Evolutionary conservation across 1,140 invertebrate genomes (phyloP), one percentile per base, ranked within the genome.

Genomic region (Drosophila littoralis): DNA sequence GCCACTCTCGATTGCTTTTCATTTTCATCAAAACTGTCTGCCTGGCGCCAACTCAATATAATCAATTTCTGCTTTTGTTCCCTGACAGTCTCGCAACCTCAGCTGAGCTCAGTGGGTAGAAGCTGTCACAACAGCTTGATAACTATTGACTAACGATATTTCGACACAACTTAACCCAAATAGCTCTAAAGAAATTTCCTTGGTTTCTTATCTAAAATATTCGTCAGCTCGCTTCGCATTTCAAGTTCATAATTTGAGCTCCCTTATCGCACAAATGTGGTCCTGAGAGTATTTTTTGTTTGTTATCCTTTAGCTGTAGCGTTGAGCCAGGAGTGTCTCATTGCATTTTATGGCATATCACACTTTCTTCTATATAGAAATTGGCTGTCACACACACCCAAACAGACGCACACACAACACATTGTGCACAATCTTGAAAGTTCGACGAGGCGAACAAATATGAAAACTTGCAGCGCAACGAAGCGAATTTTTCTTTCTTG

Each of bases 401-500:
- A 32, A 61, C 33, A 59, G 36, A 65, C 43, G 13, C 57, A 46
- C 33, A 33, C 38, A 57, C 35, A 15, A 35, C 10, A 55, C 33
- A 40, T 8, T 55, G 71, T 51, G 33, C 38, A 54, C 38, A 69
- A 61, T 69, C 76, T 76, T 48, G 36, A 67, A 79, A 76, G 81
- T 84, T 83, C 76, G 81, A 83, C 81, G 81, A 84, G 76, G 76
- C 80, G 76, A 58, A 66, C 66, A 80, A 79, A 83, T 83, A 83
- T 83, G 80, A 83, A 79, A 83, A 79, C 72, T 83, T 81, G 69
- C 75, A 64, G 71, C 36, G 75, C 75, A 82, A 65, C 70, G 70
- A 82, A 71, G 65, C 79, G 75, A 74, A 82, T 64, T 79, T 80
- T 75, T 74, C 59, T 22, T 58, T 61, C 73, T 75, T 72, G 64